These are phyloP conservation scores for Cricetomys ansorgei DNA, from an alignment of 2,113 vertebrate genomes.

Conservation along the genomic window DNA sequence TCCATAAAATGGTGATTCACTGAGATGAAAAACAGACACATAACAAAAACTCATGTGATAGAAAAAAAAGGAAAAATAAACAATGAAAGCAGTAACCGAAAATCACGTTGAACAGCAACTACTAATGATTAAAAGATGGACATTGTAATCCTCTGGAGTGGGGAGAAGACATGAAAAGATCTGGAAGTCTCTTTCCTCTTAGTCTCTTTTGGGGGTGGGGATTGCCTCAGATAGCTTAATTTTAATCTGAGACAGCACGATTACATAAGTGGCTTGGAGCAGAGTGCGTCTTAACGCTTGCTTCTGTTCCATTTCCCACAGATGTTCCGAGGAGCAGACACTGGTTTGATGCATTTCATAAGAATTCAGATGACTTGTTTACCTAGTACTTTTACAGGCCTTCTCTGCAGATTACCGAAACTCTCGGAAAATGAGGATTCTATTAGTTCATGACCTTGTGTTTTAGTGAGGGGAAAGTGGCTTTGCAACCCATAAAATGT, in stretches of 20 bases:
- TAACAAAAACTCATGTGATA: neutral
- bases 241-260: constrained; percentile 82
- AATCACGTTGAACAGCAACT: neutral
- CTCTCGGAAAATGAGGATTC: constrained; percentile 83
- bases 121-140: neutral
- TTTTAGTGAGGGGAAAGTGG: constrained; percentile 86
- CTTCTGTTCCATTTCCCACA: constrained; percentile 83
- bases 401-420: constrained; percentile 84
- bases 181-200: constrained; percentile 54
- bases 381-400: constrained; percentile 68
- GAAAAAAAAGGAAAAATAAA: neutral
- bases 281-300: constrained; percentile 85
- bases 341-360: constrained; percentile 79
- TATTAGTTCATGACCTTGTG: constrained; percentile 86
- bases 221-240: constrained; percentile 83
- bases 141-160: neutral
- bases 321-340: constrained; percentile 82
- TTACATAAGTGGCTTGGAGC: constrained; percentile 85
- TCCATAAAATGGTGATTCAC: neutral
- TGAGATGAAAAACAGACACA: constrained; percentile 7
- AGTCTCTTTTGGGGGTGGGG: constrained; percentile 32
- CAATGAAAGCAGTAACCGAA: neutral
- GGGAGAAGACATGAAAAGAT: constrained; percentile 60
- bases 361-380: constrained; percentile 84
- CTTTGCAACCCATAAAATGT: constrained; percentile 87